Conservation (phyloP, 2,797 vertebrate genomes). For the Lerista edwardsae region DNA sequence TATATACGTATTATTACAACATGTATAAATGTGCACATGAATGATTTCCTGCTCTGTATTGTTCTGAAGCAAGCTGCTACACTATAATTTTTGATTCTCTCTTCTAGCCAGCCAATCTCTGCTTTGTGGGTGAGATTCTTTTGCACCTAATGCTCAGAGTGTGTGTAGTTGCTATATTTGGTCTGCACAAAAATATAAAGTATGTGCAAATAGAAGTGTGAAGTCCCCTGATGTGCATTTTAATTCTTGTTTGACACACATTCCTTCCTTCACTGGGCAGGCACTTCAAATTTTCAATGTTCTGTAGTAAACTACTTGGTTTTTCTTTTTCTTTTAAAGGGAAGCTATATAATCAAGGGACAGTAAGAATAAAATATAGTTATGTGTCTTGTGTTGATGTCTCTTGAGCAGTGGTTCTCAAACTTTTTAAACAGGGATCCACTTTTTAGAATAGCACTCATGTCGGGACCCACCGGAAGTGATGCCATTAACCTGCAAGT, state of each 20-base stretch:
- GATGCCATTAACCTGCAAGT: too few relatives aligned
- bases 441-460: too few relatives aligned
- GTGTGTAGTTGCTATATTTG: neutral
- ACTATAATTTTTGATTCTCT: neutral
- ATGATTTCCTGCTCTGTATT: too few relatives aligned
- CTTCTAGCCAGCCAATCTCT: neutral
- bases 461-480: too few relatives aligned
- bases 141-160: neutral
- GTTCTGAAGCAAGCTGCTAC: neutral
- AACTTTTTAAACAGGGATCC: too few relatives aligned
- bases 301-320: neutral
- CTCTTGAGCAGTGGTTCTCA: too few relatives aligned
- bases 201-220: neutral
- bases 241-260: too few relatives aligned
- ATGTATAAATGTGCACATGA: too few relatives aligned
- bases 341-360: neutral
- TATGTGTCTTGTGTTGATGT: neutral
- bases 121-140: neutral
- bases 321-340: too few relatives aligned
- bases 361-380: neutral
- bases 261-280: neutral
- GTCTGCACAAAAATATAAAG: neutral
- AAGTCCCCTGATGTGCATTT: neutral
- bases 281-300: neutral
- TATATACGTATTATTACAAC: too few relatives aligned